Conservation (phyloP, 1,140 invertebrate species). For the Heterodera carotae region DNA sequence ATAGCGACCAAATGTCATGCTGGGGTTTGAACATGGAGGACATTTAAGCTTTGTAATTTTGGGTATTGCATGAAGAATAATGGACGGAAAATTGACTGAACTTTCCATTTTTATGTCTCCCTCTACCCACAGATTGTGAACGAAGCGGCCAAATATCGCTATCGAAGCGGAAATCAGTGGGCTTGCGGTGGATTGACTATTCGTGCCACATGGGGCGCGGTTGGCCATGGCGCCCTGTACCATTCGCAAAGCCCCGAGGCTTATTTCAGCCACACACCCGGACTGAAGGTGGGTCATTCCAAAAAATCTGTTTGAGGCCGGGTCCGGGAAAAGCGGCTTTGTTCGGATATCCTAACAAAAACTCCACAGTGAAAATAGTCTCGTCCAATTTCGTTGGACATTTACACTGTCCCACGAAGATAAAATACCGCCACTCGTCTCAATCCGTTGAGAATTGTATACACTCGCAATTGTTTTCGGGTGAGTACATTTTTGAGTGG, state of each 20-base stretch:
- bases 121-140: slow-evolving; percentile 70
- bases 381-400: no score
- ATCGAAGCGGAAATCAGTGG: slow-evolving; percentile 85
- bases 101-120: no score
- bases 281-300: slow-evolving; percentile 85
- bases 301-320: no score
- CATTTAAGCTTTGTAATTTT: no score
- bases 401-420: no score
- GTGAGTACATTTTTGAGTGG: background rate
- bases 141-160: slow-evolving; percentile 88
- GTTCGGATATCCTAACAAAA: no score
- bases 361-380: no score
- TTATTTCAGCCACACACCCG: slow-evolving; percentile 92
- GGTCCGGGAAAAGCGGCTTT: no score
- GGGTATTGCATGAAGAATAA: no score
- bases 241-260: slow-evolving; percentile 98
- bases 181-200: slow-evolving; percentile 89
- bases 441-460: background rate
- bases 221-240: slow-evolving; percentile 86
- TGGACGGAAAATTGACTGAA: no score
- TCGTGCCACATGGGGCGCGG: slow-evolving; percentile 78
- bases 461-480: no score
- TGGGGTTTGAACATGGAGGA: no score
- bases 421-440: background rate
- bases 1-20: background rate